Percentiles rank a stretch among this genome's conserved stretches.
Conservation (phyloP, 2,113 vertebrate genomes). For the Pluvianellus socialis region DNA sequence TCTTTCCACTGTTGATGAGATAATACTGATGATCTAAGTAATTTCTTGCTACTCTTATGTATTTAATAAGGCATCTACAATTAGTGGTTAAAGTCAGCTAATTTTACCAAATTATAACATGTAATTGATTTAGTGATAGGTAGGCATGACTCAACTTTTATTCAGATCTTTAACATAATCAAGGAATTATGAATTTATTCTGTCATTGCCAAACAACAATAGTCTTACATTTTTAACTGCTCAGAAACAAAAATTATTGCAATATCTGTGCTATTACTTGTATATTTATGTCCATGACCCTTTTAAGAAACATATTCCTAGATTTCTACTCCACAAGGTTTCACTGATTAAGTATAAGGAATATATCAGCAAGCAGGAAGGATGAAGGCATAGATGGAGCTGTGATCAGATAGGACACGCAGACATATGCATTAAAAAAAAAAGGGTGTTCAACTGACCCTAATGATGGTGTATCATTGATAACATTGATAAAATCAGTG, state of each 20-base stretch:
- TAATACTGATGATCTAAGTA: constrained; percentile 4
- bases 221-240: background rate
- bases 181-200: background rate
- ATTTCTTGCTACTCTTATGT: background rate
- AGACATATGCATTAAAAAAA: background rate
- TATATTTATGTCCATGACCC: background rate
- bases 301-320: background rate
- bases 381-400: background rate
- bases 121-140: background rate
- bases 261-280: background rate
- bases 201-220: background rate
- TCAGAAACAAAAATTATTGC: background rate
- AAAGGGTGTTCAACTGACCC: background rate
- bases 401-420: background rate
- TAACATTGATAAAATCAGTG: background rate
- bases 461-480: background rate
- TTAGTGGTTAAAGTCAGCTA: constrained; percentile 19
- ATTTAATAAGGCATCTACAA: constrained; percentile 2
- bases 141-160: background rate
- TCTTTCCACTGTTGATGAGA: background rate
- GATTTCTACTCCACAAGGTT: background rate
- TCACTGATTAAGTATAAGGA: background rate
- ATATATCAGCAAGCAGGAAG: background rate
- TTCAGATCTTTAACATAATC: background rate
- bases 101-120: background rate